phyloP scores from a whole-genome alignment of 92 coral and sea anemone species.

The Epizoanthus stellaris region DNA sequence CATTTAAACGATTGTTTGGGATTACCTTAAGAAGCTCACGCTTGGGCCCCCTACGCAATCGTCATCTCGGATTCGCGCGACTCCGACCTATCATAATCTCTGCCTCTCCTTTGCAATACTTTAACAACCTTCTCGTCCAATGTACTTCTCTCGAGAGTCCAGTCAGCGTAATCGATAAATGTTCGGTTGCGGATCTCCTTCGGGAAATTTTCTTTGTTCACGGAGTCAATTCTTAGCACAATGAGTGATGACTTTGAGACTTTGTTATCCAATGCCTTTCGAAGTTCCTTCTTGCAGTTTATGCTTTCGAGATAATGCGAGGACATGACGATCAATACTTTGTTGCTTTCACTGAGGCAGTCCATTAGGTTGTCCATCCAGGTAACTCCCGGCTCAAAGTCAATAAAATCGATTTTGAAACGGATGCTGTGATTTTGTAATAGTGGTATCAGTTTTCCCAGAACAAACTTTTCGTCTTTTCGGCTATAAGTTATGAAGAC shows the following conservation, averaged over 20 bases:
- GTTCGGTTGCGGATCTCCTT: constrained; percentile 10
- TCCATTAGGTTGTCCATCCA: constrained; percentile 26
- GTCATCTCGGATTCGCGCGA: background rate
- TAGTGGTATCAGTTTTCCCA: background rate
- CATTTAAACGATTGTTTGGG: too few relatives aligned
- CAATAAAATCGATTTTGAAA: constrained; percentile 10
- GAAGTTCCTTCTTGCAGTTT: constrained; percentile 24
- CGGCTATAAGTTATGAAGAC: constrained; percentile 26
- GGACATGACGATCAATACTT: constrained; percentile 4
- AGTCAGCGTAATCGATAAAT: constrained; percentile 12
- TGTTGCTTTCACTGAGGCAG: background rate
- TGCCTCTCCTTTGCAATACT: background rate
- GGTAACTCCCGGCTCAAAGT: constrained; percentile 18
- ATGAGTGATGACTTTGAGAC: background rate
- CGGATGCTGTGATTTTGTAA: constrained; percentile 7
- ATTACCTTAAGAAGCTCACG: too few relatives aligned
- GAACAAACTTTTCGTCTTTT: constrained; percentile 3
- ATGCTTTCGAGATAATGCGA: background rate
- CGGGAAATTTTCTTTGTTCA: constrained; percentile 1
- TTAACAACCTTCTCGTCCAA: constrained; percentile 13
- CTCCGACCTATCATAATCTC: background rate
- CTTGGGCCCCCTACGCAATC: too few relatives aligned
- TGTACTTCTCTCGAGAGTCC: background rate
- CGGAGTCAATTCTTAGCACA: constrained; percentile 7
- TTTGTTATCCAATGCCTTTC: constrained; percentile 5